phyloP scores from a whole-genome alignment of 2,888 invertebrate genomes.

The Ditula angustiorana region DNA sequence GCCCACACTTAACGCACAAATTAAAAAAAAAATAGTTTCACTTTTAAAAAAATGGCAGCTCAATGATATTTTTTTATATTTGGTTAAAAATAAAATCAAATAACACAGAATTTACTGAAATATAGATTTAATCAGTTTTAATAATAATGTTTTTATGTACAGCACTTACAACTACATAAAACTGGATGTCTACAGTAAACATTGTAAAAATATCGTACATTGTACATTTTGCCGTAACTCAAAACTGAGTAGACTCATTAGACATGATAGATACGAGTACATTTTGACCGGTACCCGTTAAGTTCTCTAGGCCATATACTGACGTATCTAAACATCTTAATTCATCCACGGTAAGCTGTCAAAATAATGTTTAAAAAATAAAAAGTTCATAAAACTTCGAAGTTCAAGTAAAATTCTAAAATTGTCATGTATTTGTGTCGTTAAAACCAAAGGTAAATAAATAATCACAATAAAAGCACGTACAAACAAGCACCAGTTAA shows the following conservation, averaged over 20 bases:
- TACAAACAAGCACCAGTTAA: slow-evolving; percentile 35
- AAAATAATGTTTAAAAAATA: slow-evolving; percentile 19
- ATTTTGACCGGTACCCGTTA: not conserved
- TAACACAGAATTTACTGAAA: slow-evolving; percentile 67
- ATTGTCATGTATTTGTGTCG: slow-evolving; percentile 52
- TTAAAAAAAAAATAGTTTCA: no score
- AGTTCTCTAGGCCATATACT: slow-evolving; percentile 18
- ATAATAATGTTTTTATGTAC: slow-evolving; percentile 80
- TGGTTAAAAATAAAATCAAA: slow-evolving; percentile 38
- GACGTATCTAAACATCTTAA: slow-evolving; percentile 21
- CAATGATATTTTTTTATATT: no score
- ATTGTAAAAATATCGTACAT: slow-evolving; percentile 75
- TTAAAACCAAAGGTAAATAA: slow-evolving; percentile 35
- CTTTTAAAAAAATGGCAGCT: no score
- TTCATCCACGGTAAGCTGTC: slow-evolving; percentile 26
- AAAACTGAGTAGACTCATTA: slow-evolving; percentile 45
- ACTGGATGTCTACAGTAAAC: slow-evolving; percentile 80
- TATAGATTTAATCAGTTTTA: slow-evolving; percentile 83
- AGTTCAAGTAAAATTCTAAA: slow-evolving; percentile 30
- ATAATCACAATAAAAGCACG: slow-evolving; percentile 38
- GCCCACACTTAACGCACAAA: no score
- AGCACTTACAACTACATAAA: slow-evolving; percentile 78
- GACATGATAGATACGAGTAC: slow-evolving; percentile 33
- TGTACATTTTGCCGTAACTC: slow-evolving; percentile 57
- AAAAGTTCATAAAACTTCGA: slow-evolving; percentile 23